A percentile compares a stretch with the other conserved stretches of the same genome.
Evolutionary conservation across 2,888 invertebrate genomes (phyloP).

Genomic region (Mantis religiosa): DNA sequence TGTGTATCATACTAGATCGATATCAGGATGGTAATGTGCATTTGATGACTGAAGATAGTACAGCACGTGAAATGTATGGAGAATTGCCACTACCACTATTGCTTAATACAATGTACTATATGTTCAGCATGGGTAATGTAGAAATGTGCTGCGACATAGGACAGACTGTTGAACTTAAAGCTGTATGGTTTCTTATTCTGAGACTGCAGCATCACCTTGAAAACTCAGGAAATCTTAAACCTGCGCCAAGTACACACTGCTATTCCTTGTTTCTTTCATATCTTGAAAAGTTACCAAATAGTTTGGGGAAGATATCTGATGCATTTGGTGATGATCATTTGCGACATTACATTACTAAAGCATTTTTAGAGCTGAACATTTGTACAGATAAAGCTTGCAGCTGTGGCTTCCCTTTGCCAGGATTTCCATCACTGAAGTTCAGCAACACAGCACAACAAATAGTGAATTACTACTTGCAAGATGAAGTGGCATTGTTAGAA

Average conservation of each 20-base stretch:
- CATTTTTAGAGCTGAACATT: constrained; percentile 23
- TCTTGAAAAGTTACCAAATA: constrained; percentile 1
- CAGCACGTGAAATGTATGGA: constrained; percentile 37
- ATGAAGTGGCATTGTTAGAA: constrained; percentile 48
- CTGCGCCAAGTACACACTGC: not conserved
- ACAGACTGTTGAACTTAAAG: constrained; percentile 18
- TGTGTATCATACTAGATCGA: constrained; percentile 35
- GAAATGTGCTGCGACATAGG: constrained; percentile 36
- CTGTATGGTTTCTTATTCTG: constrained; percentile 30
- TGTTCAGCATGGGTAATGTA: constrained; percentile 37
- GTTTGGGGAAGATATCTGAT: not conserved
- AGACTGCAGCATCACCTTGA: constrained; percentile 24
- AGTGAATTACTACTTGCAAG: not conserved
- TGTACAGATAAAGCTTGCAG: constrained; percentile 2
- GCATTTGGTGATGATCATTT: constrained; percentile 13
- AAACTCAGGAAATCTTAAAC: constrained; percentile 42
- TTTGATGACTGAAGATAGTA: constrained; percentile 35
- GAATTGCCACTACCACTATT: constrained; percentile 40
- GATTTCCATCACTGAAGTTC: not conserved
- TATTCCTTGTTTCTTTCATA: constrained; percentile 17
- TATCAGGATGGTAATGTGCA: constrained; percentile 36
- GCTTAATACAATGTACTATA: constrained; percentile 37
- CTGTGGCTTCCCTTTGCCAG: constrained; percentile 28
- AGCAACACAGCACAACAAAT: not conserved
- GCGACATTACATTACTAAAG: constrained; percentile 2